Conservation (phyloP, 2,797 vertebrate genomes). For the Urophycis tenuis region DNA sequence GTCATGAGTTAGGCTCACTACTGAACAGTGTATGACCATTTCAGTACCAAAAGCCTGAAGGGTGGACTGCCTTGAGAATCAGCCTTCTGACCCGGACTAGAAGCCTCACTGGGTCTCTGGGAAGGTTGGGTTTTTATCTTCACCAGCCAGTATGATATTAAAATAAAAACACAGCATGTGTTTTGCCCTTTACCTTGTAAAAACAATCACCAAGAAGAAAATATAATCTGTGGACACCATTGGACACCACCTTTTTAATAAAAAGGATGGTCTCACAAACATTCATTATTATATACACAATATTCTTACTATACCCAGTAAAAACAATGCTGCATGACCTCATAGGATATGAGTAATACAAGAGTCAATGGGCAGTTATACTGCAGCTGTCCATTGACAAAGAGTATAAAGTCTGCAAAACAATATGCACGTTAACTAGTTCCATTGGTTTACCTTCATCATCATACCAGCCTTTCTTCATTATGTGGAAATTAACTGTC, state of each 20-base stretch:
- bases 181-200: neutral
- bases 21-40: neutral
- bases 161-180: conserved; percentile 21
- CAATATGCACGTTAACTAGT: conserved; percentile 19
- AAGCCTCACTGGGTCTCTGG: neutral
- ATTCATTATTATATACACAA: conserved; percentile 35
- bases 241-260: conserved; percentile 12
- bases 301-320: conserved; percentile 19
- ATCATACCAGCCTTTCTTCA: neutral
- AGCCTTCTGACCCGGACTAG: neutral
- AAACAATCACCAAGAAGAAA: conserved; percentile 29
- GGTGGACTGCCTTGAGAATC: neutral
- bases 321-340: conserved; percentile 30
- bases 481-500: neutral
- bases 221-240: conserved; percentile 26
- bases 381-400: conserved; percentile 43
- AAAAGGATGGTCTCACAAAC: conserved; percentile 43
- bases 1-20: neutral
- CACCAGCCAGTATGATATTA: neutral
- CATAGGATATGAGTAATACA: conserved; percentile 27
- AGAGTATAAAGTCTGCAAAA: conserved; percentile 23
- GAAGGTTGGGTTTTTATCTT: neutral
- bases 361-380: conserved; percentile 25
- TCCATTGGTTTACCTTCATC: conserved; percentile 1
- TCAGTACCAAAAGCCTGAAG: neutral